phyloP scores from a whole-genome alignment of 2,888 invertebrate species.

The Glaucopsyche alexis region DNA sequence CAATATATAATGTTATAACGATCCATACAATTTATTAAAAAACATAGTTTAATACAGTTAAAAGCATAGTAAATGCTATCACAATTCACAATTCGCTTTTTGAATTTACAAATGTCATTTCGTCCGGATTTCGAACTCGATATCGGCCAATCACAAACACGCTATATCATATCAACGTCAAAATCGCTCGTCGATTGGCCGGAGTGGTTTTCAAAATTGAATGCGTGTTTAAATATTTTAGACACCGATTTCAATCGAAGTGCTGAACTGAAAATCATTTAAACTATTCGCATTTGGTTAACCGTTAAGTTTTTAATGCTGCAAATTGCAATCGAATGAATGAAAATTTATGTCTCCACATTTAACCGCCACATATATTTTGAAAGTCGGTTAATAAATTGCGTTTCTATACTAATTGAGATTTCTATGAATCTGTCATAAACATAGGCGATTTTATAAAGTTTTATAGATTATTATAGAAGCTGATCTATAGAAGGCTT shows the following conservation, averaged over 20 bases:
- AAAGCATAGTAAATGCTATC: not conserved
- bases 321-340: not conserved
- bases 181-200: not conserved
- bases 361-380: too few species aligned
- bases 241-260: slow-evolving; percentile 11
- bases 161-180: slow-evolving; percentile 23
- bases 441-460: too few species aligned
- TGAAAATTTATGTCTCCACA: too few species aligned
- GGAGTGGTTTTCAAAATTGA: slow-evolving; percentile 26
- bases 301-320: not conserved
- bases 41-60: too few species aligned
- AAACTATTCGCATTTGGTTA: slow-evolving; percentile 4
- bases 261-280: not conserved
- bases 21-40: too few species aligned
- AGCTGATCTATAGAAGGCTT: too few species aligned
- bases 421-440: too few species aligned
- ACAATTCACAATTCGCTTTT: slow-evolving; percentile 18
- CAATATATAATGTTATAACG: too few species aligned
- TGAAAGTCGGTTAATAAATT: too few species aligned
- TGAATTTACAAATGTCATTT: slow-evolving; percentile 15
- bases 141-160: slow-evolving; percentile 8
- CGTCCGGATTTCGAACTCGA: slow-evolving; percentile 13
- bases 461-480: too few species aligned
- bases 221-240: slow-evolving; percentile 24
- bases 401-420: too few species aligned